Evolutionary conservation across 2,888 invertebrate species (phyloP), one percentile per base, ranked within the genome.

Genomic region (Artemia sinica): DNA sequence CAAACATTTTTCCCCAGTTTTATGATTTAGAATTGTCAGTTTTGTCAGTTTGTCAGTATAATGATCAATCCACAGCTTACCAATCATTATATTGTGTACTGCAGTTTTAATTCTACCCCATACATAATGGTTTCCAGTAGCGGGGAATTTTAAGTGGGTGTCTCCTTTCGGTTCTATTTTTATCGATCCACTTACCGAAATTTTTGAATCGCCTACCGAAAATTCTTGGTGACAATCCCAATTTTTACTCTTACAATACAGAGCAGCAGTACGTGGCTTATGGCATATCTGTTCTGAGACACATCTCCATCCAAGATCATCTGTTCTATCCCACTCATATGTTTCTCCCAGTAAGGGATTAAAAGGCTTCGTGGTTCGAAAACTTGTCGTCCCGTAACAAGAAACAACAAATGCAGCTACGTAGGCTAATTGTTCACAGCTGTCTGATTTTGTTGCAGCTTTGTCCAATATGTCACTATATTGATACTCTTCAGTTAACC

Each of bases 211-310:
- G 41, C 6, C 91, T 95, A 98, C 95, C 66, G 95, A 92, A 81
- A 98, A 97, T 81, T 98, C 98, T 80, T 97, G 97, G 92, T 93
- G 96, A 78, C 89, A 89, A 73, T 83, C 84, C 98, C 98, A 98
- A 63, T 84, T 85, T 72, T 81, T 80, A 13, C 95, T 94, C 79
- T 96, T 94, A 77, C 92, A 91, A 80, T 87, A 88, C 78, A 94
- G 89, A 52, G 97, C 97, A 73, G 94, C 88, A 84, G 95, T 92
- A 11, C 97, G 98, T n/a, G 98, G 98, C 80, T 98, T 98, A 82
- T 98, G 98, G 13, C 95, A 95, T 70, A 84, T 90, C 84, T 97
- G 96, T 80, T 98, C 98, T 6, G 89, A 88, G 75, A 98, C 9
- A 28, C 68, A 49, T 41, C 58, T 67, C 97, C 97, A 98, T 68